Percentiles rank a stretch among this genome's conserved stretches.
phyloP scores from a whole-genome alignment of 2,888 invertebrate species.

The Diplolepis rosae region DNA sequence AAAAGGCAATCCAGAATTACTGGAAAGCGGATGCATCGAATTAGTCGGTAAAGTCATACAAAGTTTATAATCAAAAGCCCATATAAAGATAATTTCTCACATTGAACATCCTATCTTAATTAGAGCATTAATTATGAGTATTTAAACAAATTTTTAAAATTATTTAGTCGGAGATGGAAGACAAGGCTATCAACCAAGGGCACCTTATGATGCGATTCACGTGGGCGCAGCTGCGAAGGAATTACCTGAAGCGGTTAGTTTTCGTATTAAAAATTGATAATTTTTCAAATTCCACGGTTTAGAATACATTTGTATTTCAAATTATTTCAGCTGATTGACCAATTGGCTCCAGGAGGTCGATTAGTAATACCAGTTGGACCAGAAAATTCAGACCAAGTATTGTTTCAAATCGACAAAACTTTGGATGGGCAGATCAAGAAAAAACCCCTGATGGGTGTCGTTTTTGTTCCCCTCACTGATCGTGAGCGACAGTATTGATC shows the following conservation, averaged over 20 bases:
- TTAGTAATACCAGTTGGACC: slow-evolving; percentile 94
- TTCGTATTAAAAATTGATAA: slow-evolving; percentile 6
- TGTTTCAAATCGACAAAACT: slow-evolving; percentile 92
- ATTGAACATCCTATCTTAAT: no score
- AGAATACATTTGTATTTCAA: no score
- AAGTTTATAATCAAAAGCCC: no score
- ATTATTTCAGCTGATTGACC: slow-evolving; percentile 55
- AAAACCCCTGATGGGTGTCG: slow-evolving; percentile 93
- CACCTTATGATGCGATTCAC: slow-evolving; percentile 94
- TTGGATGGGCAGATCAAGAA: slow-evolving; percentile 84
- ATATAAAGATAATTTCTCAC: no score
- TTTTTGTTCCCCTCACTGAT: slow-evolving; percentile 97
- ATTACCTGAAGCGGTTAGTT: slow-evolving; percentile 82
- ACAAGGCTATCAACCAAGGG: slow-evolving; percentile 82
- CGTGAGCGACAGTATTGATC: slow-evolving; percentile 82
- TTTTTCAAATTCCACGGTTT: no score
- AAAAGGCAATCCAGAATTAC: slow-evolving; percentile 81
- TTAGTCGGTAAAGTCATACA: slow-evolving; percentile 78
- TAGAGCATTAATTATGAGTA: no score
- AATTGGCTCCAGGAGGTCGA: slow-evolving; percentile 92
- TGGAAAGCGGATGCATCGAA: slow-evolving; percentile 81
- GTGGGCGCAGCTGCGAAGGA: slow-evolving; percentile 91
- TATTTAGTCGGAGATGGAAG: slow-evolving; percentile 90
- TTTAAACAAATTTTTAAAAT: neutral
- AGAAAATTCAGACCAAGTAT: slow-evolving; percentile 88